Evolutionary conservation across 2,113 vertebrate species (phyloP).

Genomic region (Fregetta grallaria): DNA sequence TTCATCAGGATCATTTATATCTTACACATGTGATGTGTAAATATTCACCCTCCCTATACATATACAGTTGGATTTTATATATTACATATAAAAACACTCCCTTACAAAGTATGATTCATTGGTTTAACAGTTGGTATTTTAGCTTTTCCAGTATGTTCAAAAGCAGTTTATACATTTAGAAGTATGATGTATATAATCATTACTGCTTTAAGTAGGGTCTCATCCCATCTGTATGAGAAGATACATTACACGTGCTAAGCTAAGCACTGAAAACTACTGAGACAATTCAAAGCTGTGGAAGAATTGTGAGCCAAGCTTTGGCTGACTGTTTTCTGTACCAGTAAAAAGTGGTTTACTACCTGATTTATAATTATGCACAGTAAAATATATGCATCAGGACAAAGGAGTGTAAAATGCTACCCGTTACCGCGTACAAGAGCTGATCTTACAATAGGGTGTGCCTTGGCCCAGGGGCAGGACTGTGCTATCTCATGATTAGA

Average conservation of each 20-base stretch:
- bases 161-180: slow-evolving; percentile 52
- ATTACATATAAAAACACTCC: slow-evolving; percentile 38
- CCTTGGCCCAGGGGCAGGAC: not conserved
- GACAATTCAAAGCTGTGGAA: not conserved
- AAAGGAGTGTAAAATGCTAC: not conserved
- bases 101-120: slow-evolving; percentile 52
- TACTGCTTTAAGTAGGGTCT: slow-evolving; percentile 33
- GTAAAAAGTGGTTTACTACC: not conserved
- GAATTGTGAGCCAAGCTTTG: not conserved
- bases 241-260: not conserved
- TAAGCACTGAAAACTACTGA: not conserved
- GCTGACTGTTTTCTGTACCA: not conserved
- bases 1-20: slow-evolving; percentile 45
- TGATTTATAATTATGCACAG: not conserved
- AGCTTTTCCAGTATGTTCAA: slow-evolving; percentile 59
- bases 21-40: slow-evolving; percentile 54
- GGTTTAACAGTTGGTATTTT: slow-evolving; percentile 49
- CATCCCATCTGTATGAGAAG: not conserved
- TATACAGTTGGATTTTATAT: slow-evolving; percentile 47
- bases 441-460: not conserved
- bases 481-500: not conserved
- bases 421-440: not conserved
- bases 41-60: slow-evolving; percentile 31
- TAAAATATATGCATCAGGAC: not conserved
- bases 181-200: slow-evolving; percentile 53